phyloP scores from a whole-genome alignment of 2,113 vertebrate species.

The Urocynchramus pylzowi region DNA sequence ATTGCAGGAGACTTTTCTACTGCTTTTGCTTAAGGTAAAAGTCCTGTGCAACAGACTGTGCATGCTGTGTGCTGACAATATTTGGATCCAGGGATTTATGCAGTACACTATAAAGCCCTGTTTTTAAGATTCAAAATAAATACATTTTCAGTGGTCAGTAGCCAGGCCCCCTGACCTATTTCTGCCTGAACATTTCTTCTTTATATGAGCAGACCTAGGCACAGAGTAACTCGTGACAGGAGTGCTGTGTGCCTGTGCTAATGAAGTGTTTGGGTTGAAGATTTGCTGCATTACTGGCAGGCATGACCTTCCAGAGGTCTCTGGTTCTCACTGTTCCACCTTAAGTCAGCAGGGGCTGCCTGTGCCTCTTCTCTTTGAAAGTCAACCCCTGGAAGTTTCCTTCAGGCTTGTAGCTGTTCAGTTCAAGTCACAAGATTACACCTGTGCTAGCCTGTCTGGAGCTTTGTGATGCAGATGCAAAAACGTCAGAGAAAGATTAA shows the following conservation, averaged over 20 bases:
- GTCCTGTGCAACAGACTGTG: neutral
- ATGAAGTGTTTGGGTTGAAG: neutral
- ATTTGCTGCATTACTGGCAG: neutral
- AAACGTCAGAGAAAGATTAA: conserved; percentile 27
- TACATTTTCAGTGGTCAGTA: neutral
- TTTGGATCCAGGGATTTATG: neutral
- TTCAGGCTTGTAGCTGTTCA: neutral
- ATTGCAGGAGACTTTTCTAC: neutral
- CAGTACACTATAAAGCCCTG: neutral
- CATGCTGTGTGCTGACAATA: neutral
- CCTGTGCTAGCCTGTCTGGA: conserved; percentile 18
- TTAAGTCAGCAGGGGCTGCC: neutral
- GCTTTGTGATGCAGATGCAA: conserved; percentile 32
- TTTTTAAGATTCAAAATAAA: neutral
- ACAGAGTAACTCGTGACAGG: neutral
- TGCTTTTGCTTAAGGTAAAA: neutral
- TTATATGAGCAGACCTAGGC: neutral
- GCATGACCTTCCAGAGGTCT: neutral
- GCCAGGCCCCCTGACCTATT: neutral
- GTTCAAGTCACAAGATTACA: conserved; percentile 8
- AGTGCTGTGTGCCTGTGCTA: neutral
- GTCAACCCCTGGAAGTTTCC: neutral
- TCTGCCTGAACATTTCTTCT: neutral
- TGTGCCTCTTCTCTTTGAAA: neutral
- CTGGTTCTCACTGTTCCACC: neutral